Evolutionary conservation across 2,888 invertebrate genomes (phyloP), one percentile per base, ranked within the genome.

Genomic region (Aleiodes alternator): DNA sequence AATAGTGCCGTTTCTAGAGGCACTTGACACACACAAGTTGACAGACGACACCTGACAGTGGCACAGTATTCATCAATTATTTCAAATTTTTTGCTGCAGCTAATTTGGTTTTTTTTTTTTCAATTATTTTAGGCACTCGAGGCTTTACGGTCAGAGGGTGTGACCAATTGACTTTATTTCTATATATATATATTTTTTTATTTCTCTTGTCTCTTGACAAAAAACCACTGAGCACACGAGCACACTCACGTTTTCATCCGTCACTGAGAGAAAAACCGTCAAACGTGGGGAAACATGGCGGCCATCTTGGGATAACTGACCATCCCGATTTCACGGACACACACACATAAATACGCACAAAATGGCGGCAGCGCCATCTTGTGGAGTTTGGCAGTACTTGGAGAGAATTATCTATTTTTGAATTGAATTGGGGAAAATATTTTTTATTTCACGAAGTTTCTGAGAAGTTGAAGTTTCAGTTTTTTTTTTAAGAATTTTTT

Each of bases 281-380:
- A 87, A 87, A 86, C 83, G 84, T 82, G 80, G 76, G 43, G 84
- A 85, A 83, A 84, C 82, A 80, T 82, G 74, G 76, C 81, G 82
- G 85, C 87, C 87, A 87, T 87, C 80, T 87, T 87, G 83, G 80
- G 76, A 69, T 9, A 4, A 12, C 71, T 73, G 72, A 70, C 55
- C 38, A 69, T 16, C 72, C 43, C 75, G 76, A 48, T 69, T 16
- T 50, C 2, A 23, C 23, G 2, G 23, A 23, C 23, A 23, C 23
- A 23, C 23, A 23, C 23, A 23, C n/a, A 55, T n/a, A n/a, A n/a
- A n/a, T n/a, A n/a, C n/a, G n/a, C 38, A 48, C 80, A 11, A 16
- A 31, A 75, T 76, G 82, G 75, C 55, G 56, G 53, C 51, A 53
- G 48, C 57, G 55, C 5, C 64, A 64, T 66, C 56, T 64, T 23